These are phyloP conservation scores for Urophycis tenuis DNA, from an alignment of 2,797 vertebrate species.

Conservation along the genomic window DNA sequence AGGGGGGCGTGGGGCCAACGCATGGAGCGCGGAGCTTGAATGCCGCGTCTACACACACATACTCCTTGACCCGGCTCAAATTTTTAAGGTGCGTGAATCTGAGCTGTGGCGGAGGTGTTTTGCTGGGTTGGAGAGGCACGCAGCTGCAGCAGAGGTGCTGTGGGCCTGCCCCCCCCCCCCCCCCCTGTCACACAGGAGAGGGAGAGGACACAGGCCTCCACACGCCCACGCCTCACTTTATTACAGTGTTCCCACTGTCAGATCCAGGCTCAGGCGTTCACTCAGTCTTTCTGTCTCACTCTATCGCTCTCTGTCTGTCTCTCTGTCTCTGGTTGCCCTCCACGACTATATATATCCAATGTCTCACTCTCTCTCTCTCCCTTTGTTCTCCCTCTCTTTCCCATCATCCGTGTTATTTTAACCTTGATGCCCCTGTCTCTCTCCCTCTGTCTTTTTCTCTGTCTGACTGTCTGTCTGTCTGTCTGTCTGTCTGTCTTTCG, in stretches of 20 bases:
- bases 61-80: background rate
- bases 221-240: slow-evolving; percentile 52
- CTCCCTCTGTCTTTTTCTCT: background rate
- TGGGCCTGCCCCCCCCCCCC: background rate
- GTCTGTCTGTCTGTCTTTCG: too few relatives aligned
- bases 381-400: background rate
- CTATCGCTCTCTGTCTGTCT: slow-evolving; percentile 9
- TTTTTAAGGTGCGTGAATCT: slow-evolving; percentile 11
- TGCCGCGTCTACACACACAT: background rate
- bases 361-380: background rate
- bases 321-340: background rate
- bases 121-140: background rate
- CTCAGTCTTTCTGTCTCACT: slow-evolving; percentile 6
- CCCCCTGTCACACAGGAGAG: slow-evolving; percentile 18
- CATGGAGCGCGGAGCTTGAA: background rate
- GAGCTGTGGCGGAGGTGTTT: slow-evolving; percentile 22
- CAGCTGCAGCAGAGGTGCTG: background rate
- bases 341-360: too few relatives aligned
- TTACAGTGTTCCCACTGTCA: slow-evolving; percentile 42
- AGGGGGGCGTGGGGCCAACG: background rate
- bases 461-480: too few relatives aligned
- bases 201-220: slow-evolving; percentile 44
- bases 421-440: slow-evolving; percentile 11
- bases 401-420: background rate
- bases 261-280: slow-evolving; percentile 32